Evolutionary conservation across 2,888 invertebrate species (phyloP).

Genomic region (Cantharis rufa): DNA sequence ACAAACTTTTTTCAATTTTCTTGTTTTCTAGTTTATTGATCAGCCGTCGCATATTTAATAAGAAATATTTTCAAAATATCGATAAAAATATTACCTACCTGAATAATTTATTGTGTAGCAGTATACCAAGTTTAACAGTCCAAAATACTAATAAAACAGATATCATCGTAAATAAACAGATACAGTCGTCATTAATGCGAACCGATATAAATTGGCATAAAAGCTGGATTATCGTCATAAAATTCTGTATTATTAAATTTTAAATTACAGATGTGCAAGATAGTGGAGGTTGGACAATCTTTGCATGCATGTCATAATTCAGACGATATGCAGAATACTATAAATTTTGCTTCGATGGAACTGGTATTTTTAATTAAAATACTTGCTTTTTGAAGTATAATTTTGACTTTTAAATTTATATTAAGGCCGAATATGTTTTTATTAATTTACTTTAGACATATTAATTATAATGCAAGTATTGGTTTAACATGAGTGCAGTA

Average conservation of each 20-base stretch:
- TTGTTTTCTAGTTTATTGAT: neutral
- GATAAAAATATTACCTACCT: neutral
- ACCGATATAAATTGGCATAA: constrained; percentile 23
- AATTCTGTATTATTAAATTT: constrained; percentile 24
- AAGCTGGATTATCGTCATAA: constrained; percentile 20
- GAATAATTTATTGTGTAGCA: neutral
- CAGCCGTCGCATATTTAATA: neutral
- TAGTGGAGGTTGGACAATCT: constrained; percentile 19
- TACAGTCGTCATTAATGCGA: constrained; percentile 17
- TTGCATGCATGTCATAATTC: constrained; percentile 16
- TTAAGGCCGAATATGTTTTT: neutral
- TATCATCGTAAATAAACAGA: constrained; percentile 15
- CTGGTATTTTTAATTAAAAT: constrained; percentile 21
- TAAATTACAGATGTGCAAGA: constrained; percentile 23
- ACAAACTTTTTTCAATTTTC: neutral
- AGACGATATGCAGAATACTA: constrained; percentile 13
- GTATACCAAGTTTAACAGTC: neutral
- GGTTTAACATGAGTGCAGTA: neutral
- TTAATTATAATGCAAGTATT: constrained; percentile 1
- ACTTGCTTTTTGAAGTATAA: constrained; percentile 1
- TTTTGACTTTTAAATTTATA: constrained; percentile 2
- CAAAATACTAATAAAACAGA: neutral
- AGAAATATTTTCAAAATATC: neutral
- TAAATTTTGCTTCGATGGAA: constrained; percentile 11
- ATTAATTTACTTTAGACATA: neutral